Base-by-base conservation (phyloP, 2,797 vertebrate genomes). In the Psittacula derbiana region DNA sequence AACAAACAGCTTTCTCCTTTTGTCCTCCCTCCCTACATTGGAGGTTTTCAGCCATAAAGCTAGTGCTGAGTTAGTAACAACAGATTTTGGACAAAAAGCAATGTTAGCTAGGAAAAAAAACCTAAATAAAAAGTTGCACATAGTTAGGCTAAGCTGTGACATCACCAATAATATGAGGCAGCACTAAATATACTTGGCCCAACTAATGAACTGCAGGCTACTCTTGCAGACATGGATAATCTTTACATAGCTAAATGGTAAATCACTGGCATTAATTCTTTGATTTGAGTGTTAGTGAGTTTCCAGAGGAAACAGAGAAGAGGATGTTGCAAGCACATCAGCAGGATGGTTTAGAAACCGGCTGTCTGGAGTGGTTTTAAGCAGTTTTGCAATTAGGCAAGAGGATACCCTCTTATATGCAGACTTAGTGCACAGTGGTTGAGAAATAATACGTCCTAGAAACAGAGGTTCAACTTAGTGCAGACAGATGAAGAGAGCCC, bases 321-420 rank as follows among this genome's bases (percentile, higher is more conserved):
- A 78, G 18, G 25, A 81, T 93, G 88, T 96, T 92, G 93, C 86
- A 94, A 94, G 88, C 66, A 81, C 85, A 92, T 64, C 65, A 94
- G 72, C 52, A 86, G 47, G 75, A 78, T 73, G 36, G 93, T 66
- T 81, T 79, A 94, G 50, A 66, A 92, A 86, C 36, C 57, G 69
- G 30, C 49, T 55, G 43, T 61, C 83, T 66, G 38, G 33, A 72
- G 16, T 74, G 43, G 70, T 90, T 93, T 87, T 74, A 92, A 85
- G 90, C 49, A 64, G 66, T 92, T 93, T 91, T 95, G 94, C 92
- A 95, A 94, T 79, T 90, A 92, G 94, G 85, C 8, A 0, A 95
- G 76, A 94, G 73, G 90, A 92, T 95, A 73, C 80, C 58, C 69
- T 58, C 24, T 43, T 84, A 66, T 24, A 62, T 7, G 57, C 6